A percentile compares a stretch with the other conserved stretches of the same genome.
phyloP scores from a whole-genome alignment of 1,140 invertebrate genomes.

The Leptopilina clavipes region DNA sequence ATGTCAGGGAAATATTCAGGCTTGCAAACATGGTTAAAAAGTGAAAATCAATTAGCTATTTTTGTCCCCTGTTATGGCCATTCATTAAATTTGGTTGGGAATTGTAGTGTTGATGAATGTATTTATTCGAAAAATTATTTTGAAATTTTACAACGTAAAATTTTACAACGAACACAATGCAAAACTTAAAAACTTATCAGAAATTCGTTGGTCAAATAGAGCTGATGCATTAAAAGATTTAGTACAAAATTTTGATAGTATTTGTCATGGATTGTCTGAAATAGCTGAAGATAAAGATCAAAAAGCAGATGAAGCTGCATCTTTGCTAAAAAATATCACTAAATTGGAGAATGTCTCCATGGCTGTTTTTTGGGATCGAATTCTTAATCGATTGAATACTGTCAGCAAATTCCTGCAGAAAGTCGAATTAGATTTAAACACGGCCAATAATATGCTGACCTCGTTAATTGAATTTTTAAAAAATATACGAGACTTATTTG shows the following conservation, averaged over 20 bases:
- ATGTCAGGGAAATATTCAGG: too few species aligned
- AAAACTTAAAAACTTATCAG: conserved; percentile 22
- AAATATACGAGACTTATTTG: conserved; percentile 36
- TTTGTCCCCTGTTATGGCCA: conserved; percentile 43
- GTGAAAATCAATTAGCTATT: conserved; percentile 40
- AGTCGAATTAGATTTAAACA: conserved; percentile 30
- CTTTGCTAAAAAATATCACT: conserved; percentile 14
- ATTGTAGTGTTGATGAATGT: conserved; percentile 35
- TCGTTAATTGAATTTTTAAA: conserved; percentile 27
- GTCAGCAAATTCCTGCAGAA: conserved; percentile 39
- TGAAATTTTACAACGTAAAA: conserved; percentile 26
- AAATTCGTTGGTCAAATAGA: conserved; percentile 28
- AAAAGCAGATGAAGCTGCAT: conserved; percentile 9
- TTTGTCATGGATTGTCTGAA: not conserved
- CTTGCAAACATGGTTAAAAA: too few species aligned
- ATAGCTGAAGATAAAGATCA: conserved; percentile 22
- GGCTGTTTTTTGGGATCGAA: conserved; percentile 38
- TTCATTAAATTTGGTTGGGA: conserved; percentile 43
- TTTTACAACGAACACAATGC: not conserved
- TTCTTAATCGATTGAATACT: conserved; percentile 34
- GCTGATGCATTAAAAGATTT: conserved; percentile 17
- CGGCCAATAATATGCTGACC: conserved; percentile 29
- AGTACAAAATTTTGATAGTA: conserved; percentile 17
- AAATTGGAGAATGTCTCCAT: conserved; percentile 37
- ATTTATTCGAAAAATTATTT: conserved; percentile 37